Evolutionary conservation across 2,113 vertebrate species (phyloP).

Genomic region (Cyanoderma ruficeps): DNA sequence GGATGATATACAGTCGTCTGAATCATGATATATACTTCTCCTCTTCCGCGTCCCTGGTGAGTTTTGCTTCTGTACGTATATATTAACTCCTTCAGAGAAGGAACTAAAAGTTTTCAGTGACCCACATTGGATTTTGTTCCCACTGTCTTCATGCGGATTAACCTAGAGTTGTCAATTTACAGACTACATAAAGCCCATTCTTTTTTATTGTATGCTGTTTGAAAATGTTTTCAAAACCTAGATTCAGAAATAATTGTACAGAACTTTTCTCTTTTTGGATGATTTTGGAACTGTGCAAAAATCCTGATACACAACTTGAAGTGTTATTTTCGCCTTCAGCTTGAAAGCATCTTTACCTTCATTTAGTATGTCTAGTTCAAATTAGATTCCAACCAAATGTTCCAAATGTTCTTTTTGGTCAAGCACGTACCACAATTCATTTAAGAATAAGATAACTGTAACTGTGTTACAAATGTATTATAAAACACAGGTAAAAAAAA

Average conservation of each 20-base stretch:
- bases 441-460: neutral
- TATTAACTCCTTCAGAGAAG: neutral
- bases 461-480: neutral
- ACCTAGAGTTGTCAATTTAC: neutral
- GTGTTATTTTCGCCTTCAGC: neutral
- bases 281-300: neutral
- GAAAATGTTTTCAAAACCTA: neutral
- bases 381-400: neutral
- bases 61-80: neutral
- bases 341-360: neutral
- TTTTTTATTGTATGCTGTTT: neutral
- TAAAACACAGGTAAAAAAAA: neutral
- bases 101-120: neutral
- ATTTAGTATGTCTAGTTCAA: neutral
- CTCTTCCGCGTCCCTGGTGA: constrained; percentile 40
- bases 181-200: neutral
- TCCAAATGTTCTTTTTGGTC: neutral
- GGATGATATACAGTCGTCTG: constrained; percentile 9
- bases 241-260: neutral
- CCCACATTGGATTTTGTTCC: rapidly evolving
- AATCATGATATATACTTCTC: constrained; percentile 8
- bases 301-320: neutral
- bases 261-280: neutral
- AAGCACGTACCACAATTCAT: neutral
- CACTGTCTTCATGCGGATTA: neutral